phyloP scores from a whole-genome alignment of 2,888 invertebrate genomes.

The Blera fallax region DNA sequence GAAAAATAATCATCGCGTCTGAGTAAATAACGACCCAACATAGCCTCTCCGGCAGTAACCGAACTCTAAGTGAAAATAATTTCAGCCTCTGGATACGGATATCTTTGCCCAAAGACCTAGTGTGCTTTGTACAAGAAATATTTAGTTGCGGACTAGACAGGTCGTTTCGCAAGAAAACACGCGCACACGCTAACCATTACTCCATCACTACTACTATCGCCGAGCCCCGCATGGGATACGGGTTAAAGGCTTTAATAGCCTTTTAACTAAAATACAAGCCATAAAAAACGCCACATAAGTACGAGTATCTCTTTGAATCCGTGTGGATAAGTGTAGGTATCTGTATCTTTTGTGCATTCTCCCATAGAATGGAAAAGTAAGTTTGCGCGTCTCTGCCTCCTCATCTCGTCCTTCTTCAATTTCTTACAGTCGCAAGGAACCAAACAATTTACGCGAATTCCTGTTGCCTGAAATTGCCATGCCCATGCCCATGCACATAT shows the following conservation, averaged over 20 bases:
- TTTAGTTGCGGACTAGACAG: constrained; percentile 15
- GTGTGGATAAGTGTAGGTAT: constrained; percentile 41
- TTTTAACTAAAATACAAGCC: constrained; percentile 60
- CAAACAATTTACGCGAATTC: constrained; percentile 68
- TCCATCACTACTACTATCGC: neutral
- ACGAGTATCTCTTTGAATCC: neutral
- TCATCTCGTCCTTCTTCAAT: neutral
- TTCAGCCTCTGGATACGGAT: constrained; percentile 41
- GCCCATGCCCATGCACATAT: neutral
- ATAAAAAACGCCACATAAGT: constrained; percentile 56
- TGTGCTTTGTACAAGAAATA: neutral
- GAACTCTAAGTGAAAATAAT: constrained; percentile 36
- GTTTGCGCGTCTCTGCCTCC: neutral
- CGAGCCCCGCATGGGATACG: neutral
- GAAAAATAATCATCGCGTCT: neutral
- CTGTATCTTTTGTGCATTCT: constrained; percentile 29
- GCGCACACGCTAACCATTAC: constrained; percentile 20
- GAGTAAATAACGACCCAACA: neutral
- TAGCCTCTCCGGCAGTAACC: neutral
- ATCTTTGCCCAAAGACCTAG: constrained; percentile 62
- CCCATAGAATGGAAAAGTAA: constrained; percentile 53
- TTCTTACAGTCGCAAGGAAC: neutral
- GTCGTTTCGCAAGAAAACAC: constrained; percentile 45
- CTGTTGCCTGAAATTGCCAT: constrained; percentile 52
- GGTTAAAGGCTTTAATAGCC: constrained; percentile 58